Conservation (phyloP, 2,888 invertebrate species). For the Agrilus biguttatus region DNA sequence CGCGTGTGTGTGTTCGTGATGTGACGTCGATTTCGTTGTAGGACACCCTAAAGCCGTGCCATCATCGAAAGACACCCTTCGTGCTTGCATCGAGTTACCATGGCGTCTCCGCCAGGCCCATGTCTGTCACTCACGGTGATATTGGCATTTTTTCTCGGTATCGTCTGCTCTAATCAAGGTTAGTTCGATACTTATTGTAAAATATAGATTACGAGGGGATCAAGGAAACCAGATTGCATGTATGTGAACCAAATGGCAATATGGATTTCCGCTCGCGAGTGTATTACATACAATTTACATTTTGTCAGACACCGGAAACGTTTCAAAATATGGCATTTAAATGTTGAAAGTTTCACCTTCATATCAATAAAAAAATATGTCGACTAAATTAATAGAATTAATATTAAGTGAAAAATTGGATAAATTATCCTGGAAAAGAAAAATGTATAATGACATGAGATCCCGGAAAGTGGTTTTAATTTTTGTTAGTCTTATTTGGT, state of each 20-base stretch:
- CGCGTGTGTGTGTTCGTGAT: slow-evolving; percentile 14
- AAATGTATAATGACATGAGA: too few relatives aligned
- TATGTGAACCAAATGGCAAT: neutral
- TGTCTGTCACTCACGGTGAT: slow-evolving; percentile 19
- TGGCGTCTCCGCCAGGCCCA: slow-evolving; percentile 17
- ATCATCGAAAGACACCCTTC: slow-evolving; percentile 13
- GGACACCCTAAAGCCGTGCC: slow-evolving; percentile 16
- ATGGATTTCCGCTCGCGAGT: too few relatives aligned
- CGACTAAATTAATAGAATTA: too few relatives aligned
- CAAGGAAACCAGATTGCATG: slow-evolving; percentile 1
- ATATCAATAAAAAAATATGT: too few relatives aligned
- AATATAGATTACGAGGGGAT: slow-evolving; percentile 12
- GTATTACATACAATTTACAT: too few relatives aligned
- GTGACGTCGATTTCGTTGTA: slow-evolving; percentile 15
- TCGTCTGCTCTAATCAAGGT: slow-evolving; percentile 20
- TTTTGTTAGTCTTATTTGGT: too few relatives aligned
- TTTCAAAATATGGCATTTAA: too few relatives aligned
- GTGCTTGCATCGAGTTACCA: slow-evolving; percentile 16
- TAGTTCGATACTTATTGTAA: slow-evolving; percentile 15
- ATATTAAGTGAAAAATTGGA: too few relatives aligned
- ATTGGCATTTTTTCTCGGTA: slow-evolving; percentile 20
- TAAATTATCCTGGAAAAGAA: too few relatives aligned
- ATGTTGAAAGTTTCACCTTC: too few relatives aligned
- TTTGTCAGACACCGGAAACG: too few relatives aligned
- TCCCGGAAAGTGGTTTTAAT: too few relatives aligned